These are phyloP conservation scores for Axis porcinus DNA, from an alignment of 2,113 vertebrate species.

Conservation along the genomic window DNA sequence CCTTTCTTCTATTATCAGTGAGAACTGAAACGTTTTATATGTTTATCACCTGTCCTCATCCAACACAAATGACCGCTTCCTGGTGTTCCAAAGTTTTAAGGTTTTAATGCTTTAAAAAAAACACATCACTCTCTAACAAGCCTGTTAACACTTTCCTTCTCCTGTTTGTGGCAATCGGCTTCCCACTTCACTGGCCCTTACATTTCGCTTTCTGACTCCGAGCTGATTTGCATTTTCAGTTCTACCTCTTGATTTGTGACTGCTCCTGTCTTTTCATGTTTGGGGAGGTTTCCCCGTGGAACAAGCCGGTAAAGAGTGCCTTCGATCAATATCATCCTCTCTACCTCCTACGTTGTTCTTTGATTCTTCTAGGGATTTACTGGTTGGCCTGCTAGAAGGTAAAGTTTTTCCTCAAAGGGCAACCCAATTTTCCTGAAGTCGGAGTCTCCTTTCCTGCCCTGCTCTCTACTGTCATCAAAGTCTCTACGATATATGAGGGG, in stretches of 20 bases:
- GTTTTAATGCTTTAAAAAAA: neutral
- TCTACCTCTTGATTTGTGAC: rapidly evolving
- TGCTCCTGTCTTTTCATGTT: neutral
- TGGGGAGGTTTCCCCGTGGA: neutral
- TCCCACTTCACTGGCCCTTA: neutral
- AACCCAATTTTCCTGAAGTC: neutral
- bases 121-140: neutral
- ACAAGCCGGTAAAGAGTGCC: neutral
- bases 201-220: neutral
- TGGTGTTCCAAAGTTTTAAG: neutral
- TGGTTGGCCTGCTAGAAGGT: neutral
- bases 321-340: neutral
- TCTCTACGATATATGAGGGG: rapidly evolving
- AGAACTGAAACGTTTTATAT: neutral
- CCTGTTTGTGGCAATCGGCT: neutral
- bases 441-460: neutral
- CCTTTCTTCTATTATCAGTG: neutral
- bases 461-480: no score
- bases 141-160: no score
- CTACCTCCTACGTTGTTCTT: neutral
- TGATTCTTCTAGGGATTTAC: neutral
- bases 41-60: neutral
- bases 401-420: neutral
- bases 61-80: neutral
- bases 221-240: neutral